These are phyloP conservation scores for Amblyornis subalaris DNA, from an alignment of 2,113 vertebrate species.

Conservation along the genomic window DNA sequence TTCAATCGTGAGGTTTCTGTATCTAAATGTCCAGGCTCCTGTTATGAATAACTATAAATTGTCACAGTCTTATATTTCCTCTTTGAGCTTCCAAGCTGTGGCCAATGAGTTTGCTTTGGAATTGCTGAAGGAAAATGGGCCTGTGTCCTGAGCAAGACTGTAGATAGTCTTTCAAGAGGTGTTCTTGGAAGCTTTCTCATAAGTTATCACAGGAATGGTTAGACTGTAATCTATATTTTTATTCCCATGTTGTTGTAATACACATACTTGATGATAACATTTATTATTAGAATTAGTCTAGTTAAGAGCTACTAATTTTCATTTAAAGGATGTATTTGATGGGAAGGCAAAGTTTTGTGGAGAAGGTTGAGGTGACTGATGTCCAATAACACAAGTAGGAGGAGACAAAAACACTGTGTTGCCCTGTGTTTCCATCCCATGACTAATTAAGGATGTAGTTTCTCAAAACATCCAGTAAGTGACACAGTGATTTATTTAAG, in stretches of 20 bases:
- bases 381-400: neutral
- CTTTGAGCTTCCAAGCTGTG: neutral
- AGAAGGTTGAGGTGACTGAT: neutral
- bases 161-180: neutral
- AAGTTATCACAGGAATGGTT: neutral
- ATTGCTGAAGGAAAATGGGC: neutral
- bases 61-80: neutral
- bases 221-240: neutral
- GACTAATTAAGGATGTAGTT: neutral
- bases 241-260: neutral
- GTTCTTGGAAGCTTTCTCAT: neutral
- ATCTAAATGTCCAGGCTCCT: neutral
- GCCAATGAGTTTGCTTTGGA: neutral
- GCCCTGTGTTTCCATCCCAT: neutral
- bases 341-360: neutral
- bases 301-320: neutral
- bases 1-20: neutral
- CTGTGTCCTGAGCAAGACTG: neutral
- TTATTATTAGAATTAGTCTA: neutral
- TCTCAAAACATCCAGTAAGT: neutral
- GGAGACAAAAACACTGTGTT: neutral
- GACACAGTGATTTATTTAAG: neutral
- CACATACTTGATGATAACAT: neutral
- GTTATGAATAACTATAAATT: neutral
- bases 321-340: neutral